Percentiles rank a stretch among this genome's conserved stretches.
phyloP scores from a whole-genome alignment of 2,888 invertebrate genomes.

The Phymatocera aterrima region DNA sequence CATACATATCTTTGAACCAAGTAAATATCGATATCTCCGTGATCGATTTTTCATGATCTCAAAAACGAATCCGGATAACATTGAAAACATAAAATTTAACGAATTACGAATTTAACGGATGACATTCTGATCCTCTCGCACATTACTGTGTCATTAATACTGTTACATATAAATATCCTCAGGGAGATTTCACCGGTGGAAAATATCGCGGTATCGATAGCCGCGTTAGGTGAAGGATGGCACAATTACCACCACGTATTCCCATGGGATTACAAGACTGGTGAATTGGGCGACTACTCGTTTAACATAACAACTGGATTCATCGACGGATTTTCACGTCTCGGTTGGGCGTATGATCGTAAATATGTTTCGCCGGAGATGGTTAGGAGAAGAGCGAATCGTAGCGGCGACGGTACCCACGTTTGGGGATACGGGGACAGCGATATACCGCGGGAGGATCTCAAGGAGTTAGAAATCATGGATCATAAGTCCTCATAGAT shows the following conservation, averaged over 20 bases:
- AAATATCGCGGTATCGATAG: constrained; percentile 84
- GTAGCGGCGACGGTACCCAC: constrained; percentile 78
- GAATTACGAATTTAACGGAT: too few relatives aligned
- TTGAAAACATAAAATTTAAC: too few relatives aligned
- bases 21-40: too few relatives aligned
- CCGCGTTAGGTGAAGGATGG: constrained; percentile 89
- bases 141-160: too few relatives aligned
- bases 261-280: constrained; percentile 79
- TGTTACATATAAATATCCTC: constrained; percentile 14
- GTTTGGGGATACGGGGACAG: constrained; percentile 82
- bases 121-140: too few relatives aligned
- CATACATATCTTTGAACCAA: too few relatives aligned
- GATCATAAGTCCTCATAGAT: constrained; percentile 66
- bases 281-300: constrained; percentile 79
- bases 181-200: constrained; percentile 86
- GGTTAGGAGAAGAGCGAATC: constrained; percentile 78
- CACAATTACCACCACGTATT: constrained; percentile 91
- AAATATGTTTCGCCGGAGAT: constrained; percentile 79
- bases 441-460: constrained; percentile 78
- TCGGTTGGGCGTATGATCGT: constrained; percentile 91
- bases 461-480: constrained; percentile 77
- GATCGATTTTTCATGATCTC: background rate
- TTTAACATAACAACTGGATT: constrained; percentile 87
- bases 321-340: constrained; percentile 86
- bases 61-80: too few relatives aligned